phyloP scores from a whole-genome alignment of 1,140 invertebrate species.

The Apis dorsata region DNA sequence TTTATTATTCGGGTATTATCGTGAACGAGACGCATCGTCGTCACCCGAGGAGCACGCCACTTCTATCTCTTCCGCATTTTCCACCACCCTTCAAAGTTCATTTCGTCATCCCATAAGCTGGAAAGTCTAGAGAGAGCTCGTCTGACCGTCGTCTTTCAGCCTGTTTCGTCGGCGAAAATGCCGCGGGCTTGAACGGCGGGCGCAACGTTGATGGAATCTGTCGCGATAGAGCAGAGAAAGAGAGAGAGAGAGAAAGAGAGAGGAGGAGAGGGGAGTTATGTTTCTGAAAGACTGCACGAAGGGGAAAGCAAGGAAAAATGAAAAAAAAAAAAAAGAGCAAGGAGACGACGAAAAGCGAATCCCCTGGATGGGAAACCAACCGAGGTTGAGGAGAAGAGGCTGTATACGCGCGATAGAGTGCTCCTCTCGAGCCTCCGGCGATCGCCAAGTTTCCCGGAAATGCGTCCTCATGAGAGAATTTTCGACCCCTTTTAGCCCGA shows the following conservation, averaged over 20 bases:
- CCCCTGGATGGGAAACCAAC: not conserved
- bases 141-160: conserved; percentile 18
- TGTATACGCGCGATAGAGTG: conserved; percentile 44
- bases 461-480: conserved; percentile 46
- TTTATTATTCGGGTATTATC: no score
- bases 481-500: conserved; percentile 31
- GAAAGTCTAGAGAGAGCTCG: not conserved
- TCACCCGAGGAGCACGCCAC: not conserved
- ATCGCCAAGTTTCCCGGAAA: conserved; percentile 62
- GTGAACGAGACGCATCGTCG: not conserved
- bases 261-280: not conserved
- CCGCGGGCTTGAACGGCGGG: conserved; percentile 49
- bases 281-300: conserved; percentile 40
- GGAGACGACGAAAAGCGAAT: conserved; percentile 2
- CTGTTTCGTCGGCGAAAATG: conserved; percentile 16
- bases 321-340: conserved; percentile 21
- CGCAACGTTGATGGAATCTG: conserved; percentile 53
- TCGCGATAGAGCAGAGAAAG: conserved; percentile 5
- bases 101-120: not conserved
- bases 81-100: not conserved
- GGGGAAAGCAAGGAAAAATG: not conserved
- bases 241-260: not conserved
- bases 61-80: not conserved
- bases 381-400: not conserved
- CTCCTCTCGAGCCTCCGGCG: conserved; percentile 63